Evolutionary conservation across 2,797 vertebrate species (phyloP), one percentile per base, ranked within the genome.

Genomic region (Pangasius djambal): DNA sequence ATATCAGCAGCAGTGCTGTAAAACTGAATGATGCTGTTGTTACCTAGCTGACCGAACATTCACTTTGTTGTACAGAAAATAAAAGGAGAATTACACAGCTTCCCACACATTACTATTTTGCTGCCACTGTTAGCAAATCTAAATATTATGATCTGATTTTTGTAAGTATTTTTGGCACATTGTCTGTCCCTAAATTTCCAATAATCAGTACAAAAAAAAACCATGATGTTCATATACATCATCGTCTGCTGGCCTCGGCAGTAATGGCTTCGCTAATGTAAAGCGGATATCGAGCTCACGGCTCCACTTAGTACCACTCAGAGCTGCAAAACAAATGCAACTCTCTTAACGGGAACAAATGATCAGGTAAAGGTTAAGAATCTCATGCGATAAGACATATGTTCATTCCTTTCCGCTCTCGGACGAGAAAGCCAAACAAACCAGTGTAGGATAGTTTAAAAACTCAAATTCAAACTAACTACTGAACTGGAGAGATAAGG

Each of bases 261-360:
- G 12, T 63, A 83, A 63, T 40, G 79, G 57, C 55, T 44, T 61
- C 0, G 6, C 57, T 83, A 83, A 83, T 83, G 57, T 83, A 83
- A 65, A 65, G 59, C 59, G 79, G 34, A 83, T 61, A 83, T 83
- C 34, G 37, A n/a, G 13, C 25, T 4, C 37, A 0, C 3, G 13
- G 57, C 81, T 65, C 59, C 81, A 44, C 59, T 83, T 44, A 63
- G 81, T 28, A 63, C 37, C 37, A 4, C 34, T 44, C 81, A 28
- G 79, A 9, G 81, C 25, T 44, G 37, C 34, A 9, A 63, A 40
- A 18, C 79, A 82, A 59, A 81, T 0, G 2, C 31, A 3, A 31
- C 34, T 0, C 57, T 63, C 55, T 79, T 34, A 44, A 63, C 25
- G 13, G 22, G 37, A 63, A 44, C 6, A 1, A 65, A 44, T 0